Evolutionary conservation across 2,113 vertebrate genomes (phyloP), one percentile per base, ranked within the genome.

Genomic region (Eclectus roratus): DNA sequence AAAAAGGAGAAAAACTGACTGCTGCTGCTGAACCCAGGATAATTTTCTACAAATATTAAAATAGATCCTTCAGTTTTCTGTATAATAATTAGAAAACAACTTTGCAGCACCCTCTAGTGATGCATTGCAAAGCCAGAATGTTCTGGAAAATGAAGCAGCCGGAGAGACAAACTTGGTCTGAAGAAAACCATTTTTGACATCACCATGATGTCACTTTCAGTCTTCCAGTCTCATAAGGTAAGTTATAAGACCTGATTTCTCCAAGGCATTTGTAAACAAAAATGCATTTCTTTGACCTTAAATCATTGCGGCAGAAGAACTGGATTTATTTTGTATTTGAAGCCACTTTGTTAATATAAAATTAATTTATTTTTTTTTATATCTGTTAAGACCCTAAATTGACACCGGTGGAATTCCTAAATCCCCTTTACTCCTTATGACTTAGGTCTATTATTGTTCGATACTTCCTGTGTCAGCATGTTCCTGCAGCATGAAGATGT

Each of bases 91-190:
- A 63, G 50, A 80, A 85, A 82, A 83, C 29, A 91, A 80, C 65
- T 92, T 93, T 85, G 28, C 27, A 90, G 82, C 88, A 77, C 80
- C 53, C 76, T 90, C 88, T 90, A 95, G 71, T 64, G 88, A 85
- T 24, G 66, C 8, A 33, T 29, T 43, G 29, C 17, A 29, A 70
- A 83, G 78, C 66, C 27, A 92, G 92, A 95, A 95, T 53, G 10
- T 96, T 96, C 95, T 93, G 55, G 94, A 95, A 95, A 86, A 78
- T 27, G 4, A 73, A 64, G 11, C 5, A 6, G 35, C 19, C 13
- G 18, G 28, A 17, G 13, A 29, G 17, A 85, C 3, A 64, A 52
- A 3, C 11, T 52, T 37, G 25, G 17, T 80, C 28, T 33, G 52
- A 63, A 79, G 53, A 73, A 87, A 91, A 68, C 1, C 4, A 13